Evolutionary conservation across 2,797 vertebrate species (phyloP).

Genomic region (Chromis chromis): DNA sequence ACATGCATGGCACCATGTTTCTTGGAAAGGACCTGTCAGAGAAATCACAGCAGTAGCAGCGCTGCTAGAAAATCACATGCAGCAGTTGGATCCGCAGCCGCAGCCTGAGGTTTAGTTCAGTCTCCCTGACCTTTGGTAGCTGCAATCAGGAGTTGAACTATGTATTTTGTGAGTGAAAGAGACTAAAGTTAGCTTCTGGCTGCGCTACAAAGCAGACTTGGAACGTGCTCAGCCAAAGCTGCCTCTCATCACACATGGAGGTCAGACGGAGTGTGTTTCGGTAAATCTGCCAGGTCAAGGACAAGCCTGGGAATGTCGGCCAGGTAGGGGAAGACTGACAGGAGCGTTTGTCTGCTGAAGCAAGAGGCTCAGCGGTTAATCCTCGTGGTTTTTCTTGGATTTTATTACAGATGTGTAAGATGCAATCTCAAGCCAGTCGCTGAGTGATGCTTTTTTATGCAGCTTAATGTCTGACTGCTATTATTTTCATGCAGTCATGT

Average conservation of each 20-base stretch:
- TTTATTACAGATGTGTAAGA: slow-evolving; percentile 23
- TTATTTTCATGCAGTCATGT: not conserved
- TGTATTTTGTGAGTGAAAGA: slow-evolving; percentile 35
- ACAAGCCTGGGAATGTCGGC: slow-evolving; percentile 33
- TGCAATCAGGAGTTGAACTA: slow-evolving; percentile 13
- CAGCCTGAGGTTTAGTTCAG: not conserved
- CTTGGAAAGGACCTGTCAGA: not conserved
- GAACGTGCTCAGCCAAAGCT: slow-evolving; percentile 19
- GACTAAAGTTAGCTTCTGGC: slow-evolving; percentile 52
- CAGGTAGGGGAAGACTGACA: slow-evolving; percentile 43
- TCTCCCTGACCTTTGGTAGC: slow-evolving; percentile 34
- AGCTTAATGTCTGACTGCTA: not conserved
- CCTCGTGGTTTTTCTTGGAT: slow-evolving; percentile 2
- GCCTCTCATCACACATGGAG: slow-evolving; percentile 29
- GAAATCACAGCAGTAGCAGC: not conserved
- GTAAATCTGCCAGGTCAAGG: slow-evolving; percentile 60
- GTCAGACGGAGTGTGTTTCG: slow-evolving; percentile 42
- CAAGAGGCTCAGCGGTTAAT: slow-evolving; percentile 33
- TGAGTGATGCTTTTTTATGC: not conserved
- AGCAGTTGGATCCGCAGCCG: slow-evolving; percentile 9
- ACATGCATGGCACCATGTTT: slow-evolving; percentile 3
- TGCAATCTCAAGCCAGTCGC: not conserved
- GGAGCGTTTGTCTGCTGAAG: slow-evolving; percentile 46
- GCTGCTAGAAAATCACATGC: slow-evolving; percentile 6
- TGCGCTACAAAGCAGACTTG: slow-evolving; percentile 41